Conservation (phyloP, 2,113 vertebrate genomes). For the Myotis brandtii region DNA sequence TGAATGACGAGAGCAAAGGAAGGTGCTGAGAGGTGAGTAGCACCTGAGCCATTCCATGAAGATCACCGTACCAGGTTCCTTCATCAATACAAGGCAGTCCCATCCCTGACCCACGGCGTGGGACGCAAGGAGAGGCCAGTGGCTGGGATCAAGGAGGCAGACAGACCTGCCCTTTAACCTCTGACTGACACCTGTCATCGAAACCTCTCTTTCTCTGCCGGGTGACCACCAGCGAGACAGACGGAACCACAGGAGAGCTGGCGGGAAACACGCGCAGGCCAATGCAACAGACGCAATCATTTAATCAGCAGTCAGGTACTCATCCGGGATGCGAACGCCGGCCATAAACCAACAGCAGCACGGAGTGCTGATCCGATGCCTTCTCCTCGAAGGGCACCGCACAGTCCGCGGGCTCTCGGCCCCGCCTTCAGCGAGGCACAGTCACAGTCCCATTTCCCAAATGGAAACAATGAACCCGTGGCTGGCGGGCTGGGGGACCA, state of each 20-base stretch:
- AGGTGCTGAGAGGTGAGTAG: background rate
- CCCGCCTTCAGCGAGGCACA: background rate
- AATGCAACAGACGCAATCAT: accelerated
- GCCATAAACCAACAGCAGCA: accelerated
- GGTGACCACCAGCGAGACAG: background rate
- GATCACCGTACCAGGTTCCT: background rate
- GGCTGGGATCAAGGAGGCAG: background rate
- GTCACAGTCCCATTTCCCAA: background rate
- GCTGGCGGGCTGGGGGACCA: background rate
- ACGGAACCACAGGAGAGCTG: background rate
- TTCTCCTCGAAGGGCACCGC: background rate
- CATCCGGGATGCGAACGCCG: background rate
- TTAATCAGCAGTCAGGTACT: accelerated
- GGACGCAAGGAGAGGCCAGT: background rate
- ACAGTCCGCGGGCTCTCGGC: background rate
- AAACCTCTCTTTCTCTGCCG: background rate
- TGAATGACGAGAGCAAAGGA: background rate
- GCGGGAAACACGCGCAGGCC: accelerated
- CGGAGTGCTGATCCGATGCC: background rate
- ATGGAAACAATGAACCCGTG: accelerated
- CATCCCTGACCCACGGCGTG: background rate
- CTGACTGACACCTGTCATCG: background rate
- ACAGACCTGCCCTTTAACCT: background rate
- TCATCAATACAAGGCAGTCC: background rate
- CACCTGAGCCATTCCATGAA: background rate